Conservation (phyloP, 2,797 vertebrate genomes). For the Halcyon leucocephala region DNA sequence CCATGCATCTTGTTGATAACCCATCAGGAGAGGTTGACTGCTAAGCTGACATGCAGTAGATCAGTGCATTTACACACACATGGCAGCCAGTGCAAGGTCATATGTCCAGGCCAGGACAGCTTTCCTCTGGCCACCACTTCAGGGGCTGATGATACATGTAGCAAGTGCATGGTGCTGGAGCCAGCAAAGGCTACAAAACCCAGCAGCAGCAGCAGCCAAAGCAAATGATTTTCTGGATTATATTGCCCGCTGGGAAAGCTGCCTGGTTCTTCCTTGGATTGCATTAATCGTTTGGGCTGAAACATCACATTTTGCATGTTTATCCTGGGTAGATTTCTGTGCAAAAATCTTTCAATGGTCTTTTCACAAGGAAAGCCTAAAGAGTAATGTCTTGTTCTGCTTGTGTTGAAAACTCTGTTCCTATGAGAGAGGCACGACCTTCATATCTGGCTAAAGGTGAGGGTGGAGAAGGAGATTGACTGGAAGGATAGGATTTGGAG, state of each 20-base stretch:
- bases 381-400: not conserved
- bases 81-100: not conserved
- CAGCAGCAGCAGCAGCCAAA: not conserved
- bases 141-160: not conserved
- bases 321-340: not conserved
- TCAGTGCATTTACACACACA: fast-evolving
- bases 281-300: not conserved
- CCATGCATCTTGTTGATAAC: not conserved
- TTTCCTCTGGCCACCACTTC: not conserved
- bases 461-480: not conserved
- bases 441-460: not conserved
- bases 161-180: not conserved
- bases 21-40: not conserved
- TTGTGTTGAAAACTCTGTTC: not conserved
- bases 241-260: not conserved
- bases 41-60: fast-evolving
- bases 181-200: not conserved
- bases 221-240: not conserved
- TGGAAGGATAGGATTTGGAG: not conserved
- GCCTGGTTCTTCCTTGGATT: not conserved
- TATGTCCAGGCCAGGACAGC: not conserved
- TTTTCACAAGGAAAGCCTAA: not conserved
- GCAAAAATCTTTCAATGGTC: not conserved
- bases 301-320: not conserved
- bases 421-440: not conserved